These are phyloP conservation scores for Boloria selene DNA, from an alignment of 2,888 invertebrate species.

Conservation along the genomic window DNA sequence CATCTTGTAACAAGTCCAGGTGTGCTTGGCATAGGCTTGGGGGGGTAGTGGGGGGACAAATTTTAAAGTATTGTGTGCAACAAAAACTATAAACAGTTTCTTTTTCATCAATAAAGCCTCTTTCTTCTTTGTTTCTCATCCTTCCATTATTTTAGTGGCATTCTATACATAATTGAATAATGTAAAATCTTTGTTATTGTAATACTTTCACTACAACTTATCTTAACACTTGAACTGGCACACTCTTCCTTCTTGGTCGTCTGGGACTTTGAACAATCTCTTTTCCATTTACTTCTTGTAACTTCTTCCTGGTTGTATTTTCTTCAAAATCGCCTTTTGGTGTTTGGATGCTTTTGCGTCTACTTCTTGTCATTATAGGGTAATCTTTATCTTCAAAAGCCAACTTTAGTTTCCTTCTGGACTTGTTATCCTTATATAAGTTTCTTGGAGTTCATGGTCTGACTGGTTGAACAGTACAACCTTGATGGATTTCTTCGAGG, in stretches of 20 bases:
- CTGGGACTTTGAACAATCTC: conserved; percentile 42
- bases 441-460: conserved; percentile 39
- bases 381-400: conserved; percentile 50
- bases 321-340: conserved; percentile 35
- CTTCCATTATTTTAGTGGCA: too few species aligned
- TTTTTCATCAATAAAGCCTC: too few species aligned
- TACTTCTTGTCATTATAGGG: conserved; percentile 56
- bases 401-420: conserved; percentile 48
- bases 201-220: neutral
- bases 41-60: too few species aligned
- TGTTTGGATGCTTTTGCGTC: conserved; percentile 53
- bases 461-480: conserved; percentile 61
- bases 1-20: too few species aligned
- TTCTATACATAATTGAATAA: too few species aligned
- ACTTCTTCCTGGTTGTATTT: conserved; percentile 43
- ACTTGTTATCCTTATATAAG: conserved; percentile 50
- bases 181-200: too few species aligned
- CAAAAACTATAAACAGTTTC: too few species aligned
- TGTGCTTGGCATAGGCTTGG: too few species aligned
- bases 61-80: too few species aligned
- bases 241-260: conserved; percentile 36
- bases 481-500: conserved; percentile 60
- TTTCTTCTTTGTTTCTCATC: too few species aligned
- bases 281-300: conserved; percentile 45
- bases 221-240: neutral